phyloP scores from a whole-genome alignment of 2,113 vertebrate genomes.

The Elephas maximus region DNA sequence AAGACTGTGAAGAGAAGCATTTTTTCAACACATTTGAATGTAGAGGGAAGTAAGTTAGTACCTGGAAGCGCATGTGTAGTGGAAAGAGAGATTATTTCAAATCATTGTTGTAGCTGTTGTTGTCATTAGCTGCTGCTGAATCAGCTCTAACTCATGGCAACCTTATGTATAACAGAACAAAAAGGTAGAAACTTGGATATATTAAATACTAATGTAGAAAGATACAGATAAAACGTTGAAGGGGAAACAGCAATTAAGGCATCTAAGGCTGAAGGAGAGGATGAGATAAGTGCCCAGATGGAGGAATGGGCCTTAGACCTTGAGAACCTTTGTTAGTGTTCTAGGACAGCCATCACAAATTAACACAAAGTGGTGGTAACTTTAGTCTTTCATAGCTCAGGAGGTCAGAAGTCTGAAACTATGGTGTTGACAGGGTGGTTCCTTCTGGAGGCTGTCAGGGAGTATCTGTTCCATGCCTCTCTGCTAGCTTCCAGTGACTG shows the following conservation, averaged over 20 bases:
- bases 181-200: background rate
- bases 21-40: background rate
- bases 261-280: background rate
- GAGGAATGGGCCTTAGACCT: background rate
- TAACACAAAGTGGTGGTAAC: background rate
- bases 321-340: background rate
- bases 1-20: background rate
- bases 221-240: background rate
- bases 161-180: background rate
- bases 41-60: background rate
- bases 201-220: background rate
- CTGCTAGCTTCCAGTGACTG: background rate
- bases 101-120: background rate
- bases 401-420: background rate
- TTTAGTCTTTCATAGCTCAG: background rate
- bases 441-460: background rate
- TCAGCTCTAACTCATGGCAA: background rate
- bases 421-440: background rate
- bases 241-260: background rate
- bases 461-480: background rate
- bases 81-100: background rate
- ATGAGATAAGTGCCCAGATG: rapidly evolving
- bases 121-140: background rate
- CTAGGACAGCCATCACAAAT: background rate
- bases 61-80: background rate